Evolutionary conservation across 2,113 vertebrate genomes (phyloP).

Genomic region (Hippocampus zosterae): DNA sequence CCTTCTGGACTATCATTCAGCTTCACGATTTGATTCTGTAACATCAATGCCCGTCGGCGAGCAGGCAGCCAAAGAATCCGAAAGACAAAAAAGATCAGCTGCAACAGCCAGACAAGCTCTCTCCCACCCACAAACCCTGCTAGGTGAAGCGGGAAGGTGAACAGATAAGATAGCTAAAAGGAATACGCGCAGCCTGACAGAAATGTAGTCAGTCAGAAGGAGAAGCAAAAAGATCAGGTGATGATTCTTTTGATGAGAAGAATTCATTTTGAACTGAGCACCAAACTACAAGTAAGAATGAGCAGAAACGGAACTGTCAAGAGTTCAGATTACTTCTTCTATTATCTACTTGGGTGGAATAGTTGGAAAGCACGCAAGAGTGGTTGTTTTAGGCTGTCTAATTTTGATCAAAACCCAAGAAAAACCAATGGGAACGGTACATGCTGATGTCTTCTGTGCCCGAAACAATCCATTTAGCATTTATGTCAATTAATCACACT

Average conservation of each 20-base stretch:
- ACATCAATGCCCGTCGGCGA: slow-evolving; percentile 26
- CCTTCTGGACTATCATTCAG: slow-evolving; percentile 35
- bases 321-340: slow-evolving; percentile 26
- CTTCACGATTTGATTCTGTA: slow-evolving; percentile 22
- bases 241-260: neutral
- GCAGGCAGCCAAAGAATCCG: slow-evolving; percentile 16
- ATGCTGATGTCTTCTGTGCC: slow-evolving; percentile 17
- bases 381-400: slow-evolving; percentile 10
- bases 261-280: neutral
- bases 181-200: slow-evolving; percentile 6
- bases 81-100: slow-evolving; percentile 12
- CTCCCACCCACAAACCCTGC: neutral
- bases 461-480: slow-evolving; percentile 27
- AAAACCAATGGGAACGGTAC: slow-evolving; percentile 14
- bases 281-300: neutral
- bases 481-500: slow-evolving; percentile 11
- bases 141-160: slow-evolving; percentile 9
- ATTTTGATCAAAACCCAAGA: slow-evolving; percentile 34
- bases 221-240: slow-evolving; percentile 12
- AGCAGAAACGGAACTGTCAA: slow-evolving; percentile 31
- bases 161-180: slow-evolving; percentile 15
- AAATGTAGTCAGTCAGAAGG: slow-evolving; percentile 1
- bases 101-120: neutral
- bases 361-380: neutral
- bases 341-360: slow-evolving; percentile 44